Percentiles rank a stretch among this genome's conserved stretches.
phyloP scores from a whole-genome alignment of 2,113 vertebrate genomes.

The Eonycteris spelaea region DNA sequence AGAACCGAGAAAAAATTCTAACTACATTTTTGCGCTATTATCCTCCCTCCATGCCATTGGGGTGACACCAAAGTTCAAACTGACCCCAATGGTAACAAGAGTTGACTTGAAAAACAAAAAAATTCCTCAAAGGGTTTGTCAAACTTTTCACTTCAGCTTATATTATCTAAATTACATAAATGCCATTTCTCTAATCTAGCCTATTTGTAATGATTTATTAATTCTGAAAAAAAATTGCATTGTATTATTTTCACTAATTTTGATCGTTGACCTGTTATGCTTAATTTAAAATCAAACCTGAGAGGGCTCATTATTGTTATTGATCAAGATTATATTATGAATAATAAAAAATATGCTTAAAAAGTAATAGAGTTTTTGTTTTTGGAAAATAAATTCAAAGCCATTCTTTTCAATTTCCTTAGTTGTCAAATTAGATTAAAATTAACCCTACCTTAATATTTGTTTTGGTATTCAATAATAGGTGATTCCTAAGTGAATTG shows the following conservation, averaged over 20 bases:
- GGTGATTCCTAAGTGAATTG: not conserved
- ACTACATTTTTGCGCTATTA: too few relatives aligned
- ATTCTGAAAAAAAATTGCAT: not conserved
- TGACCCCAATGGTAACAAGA: too few relatives aligned
- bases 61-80: too few relatives aligned
- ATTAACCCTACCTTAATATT: not conserved
- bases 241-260: not conserved
- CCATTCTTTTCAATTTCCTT: not conserved
- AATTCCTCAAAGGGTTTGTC: not conserved
- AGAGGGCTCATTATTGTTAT: not conserved
- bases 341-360: not conserved
- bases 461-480: not conserved
- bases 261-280: not conserved
- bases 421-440: not conserved
- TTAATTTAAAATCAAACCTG: not conserved
- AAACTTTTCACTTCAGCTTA: not conserved
- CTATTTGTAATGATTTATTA: not conserved
- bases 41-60: too few relatives aligned
- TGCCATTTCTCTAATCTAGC: not conserved
- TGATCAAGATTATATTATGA: not conserved
- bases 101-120: not conserved
- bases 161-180: not conserved
- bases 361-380: not conserved
- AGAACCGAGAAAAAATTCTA: too few relatives aligned
- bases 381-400: not conserved